phyloP scores from a whole-genome alignment of 2,888 invertebrate genomes.

The Drosophila multiciliata region DNA sequence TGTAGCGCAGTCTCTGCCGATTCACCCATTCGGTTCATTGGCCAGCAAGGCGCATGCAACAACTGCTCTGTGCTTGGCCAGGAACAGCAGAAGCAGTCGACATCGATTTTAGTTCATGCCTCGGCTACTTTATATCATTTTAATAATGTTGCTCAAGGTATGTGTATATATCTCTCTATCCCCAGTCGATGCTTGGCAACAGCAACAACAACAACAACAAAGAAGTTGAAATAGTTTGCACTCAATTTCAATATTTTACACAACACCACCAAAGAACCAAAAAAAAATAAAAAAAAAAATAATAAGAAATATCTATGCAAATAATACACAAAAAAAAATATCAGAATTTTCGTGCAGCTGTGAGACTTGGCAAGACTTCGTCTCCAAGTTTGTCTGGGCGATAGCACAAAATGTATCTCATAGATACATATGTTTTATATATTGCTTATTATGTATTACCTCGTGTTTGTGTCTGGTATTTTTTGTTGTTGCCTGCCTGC shows the following conservation, averaged over 20 bases:
- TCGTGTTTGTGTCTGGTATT: slow-evolving; percentile 56
- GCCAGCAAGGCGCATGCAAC: slow-evolving; percentile 64
- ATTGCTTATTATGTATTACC: slow-evolving; percentile 76
- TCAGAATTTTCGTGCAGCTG: slow-evolving; percentile 52
- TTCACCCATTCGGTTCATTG: slow-evolving; percentile 64
- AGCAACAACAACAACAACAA: slow-evolving; percentile 24
- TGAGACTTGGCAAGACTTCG: slow-evolving; percentile 55
- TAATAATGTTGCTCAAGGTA: slow-evolving; percentile 72
- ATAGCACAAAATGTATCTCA: slow-evolving; percentile 45
- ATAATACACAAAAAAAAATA: slow-evolving; percentile 26
- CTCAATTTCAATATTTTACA: slow-evolving; percentile 80
- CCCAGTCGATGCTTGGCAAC: slow-evolving; percentile 25
- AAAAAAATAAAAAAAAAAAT: slow-evolving; percentile 9
- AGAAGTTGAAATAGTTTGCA: slow-evolving; percentile 76
- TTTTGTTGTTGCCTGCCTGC: slow-evolving; percentile 16
- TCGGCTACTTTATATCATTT: slow-evolving; percentile 75
- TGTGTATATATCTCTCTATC: slow-evolving; percentile 39
- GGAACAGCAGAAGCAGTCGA: slow-evolving; percentile 22
- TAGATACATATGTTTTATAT: slow-evolving; percentile 75
- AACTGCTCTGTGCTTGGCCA: slow-evolving; percentile 39
- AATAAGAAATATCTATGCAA: slow-evolving; percentile 10
- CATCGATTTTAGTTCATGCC: slow-evolving; percentile 60
- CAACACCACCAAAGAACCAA: slow-evolving; percentile 41
- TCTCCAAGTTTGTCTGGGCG: slow-evolving; percentile 12
- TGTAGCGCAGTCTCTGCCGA: slow-evolving; percentile 11